Percentiles rank a stretch among this genome's conserved stretches.
phyloP scores from a whole-genome alignment of 2,113 vertebrate genomes.

The Larimichthys polyactis region DNA sequence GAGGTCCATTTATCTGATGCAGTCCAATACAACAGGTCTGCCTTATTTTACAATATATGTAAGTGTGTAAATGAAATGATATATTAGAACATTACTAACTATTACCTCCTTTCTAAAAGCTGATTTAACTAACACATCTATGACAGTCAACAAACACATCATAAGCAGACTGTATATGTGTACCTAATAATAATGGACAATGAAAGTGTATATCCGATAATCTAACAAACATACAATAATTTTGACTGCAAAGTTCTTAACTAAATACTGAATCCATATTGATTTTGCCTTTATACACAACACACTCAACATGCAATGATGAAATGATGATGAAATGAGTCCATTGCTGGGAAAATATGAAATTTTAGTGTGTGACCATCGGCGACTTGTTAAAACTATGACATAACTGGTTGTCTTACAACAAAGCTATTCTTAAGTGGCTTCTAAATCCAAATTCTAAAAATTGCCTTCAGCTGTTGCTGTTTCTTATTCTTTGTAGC shows the following conservation, averaged over 20 bases:
- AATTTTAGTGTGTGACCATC: neutral
- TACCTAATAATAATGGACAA: neutral
- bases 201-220: neutral
- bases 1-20: neutral
- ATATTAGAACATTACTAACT: neutral
- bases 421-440: neutral
- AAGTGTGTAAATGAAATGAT: neutral
- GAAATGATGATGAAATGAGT: too few relatives aligned
- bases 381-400: neutral
- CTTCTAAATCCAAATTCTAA: neutral
- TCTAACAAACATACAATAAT: neutral
- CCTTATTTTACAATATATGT: too few relatives aligned
- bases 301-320: neutral
- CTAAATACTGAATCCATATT: neutral
- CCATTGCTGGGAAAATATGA: neutral
- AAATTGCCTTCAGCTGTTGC: constrained; percentile 5
- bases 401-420: neutral
- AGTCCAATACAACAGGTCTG: neutral
- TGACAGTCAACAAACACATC: neutral
- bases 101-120: too few relatives aligned
- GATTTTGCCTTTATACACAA: neutral
- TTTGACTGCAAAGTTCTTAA: neutral
- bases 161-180: neutral
- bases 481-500: constrained; percentile 4
- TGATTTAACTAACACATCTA: too few relatives aligned